A percentile compares a stretch with the other conserved stretches of the same genome.
Conservation (phyloP, 2,113 vertebrate species). For the Ranitomeya imitator region DNA sequence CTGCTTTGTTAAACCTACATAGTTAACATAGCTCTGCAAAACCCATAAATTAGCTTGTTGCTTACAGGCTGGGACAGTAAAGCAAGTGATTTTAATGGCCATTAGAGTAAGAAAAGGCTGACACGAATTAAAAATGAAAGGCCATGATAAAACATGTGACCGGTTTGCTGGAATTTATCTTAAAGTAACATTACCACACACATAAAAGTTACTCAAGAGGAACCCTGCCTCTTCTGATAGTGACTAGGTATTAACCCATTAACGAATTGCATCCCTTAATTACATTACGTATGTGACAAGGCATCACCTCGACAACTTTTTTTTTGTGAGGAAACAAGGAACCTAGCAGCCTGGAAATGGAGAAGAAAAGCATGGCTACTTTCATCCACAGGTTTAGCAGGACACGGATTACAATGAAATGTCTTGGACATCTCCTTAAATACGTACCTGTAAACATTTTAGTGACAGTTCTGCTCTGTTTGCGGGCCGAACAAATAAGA, state of each 20-base stretch:
- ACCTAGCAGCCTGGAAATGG: background rate
- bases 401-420: too few species aligned
- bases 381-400: background rate
- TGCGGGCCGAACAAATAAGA: constrained; percentile 91
- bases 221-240: background rate
- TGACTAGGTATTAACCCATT: background rate
- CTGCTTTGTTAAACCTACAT: constrained; percentile 54
- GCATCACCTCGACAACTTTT: background rate
- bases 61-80: constrained; percentile 11
- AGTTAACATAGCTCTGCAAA: constrained; percentile 44
- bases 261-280: background rate
- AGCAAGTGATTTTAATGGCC: constrained; percentile 14
- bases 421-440: background rate
- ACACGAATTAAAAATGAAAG: background rate
- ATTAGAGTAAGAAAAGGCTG: constrained; percentile 11
- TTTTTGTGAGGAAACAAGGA: background rate
- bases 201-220: background rate
- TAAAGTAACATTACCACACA: background rate
- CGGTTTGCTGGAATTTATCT: background rate
- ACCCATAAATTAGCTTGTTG: constrained; percentile 40
- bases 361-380: background rate
- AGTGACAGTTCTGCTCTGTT: constrained; percentile 94
- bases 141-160: background rate
- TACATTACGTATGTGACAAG: too few species aligned
- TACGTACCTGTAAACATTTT: constrained; percentile 94